phyloP scores from a whole-genome alignment of 2,797 vertebrate genomes.

The Gymnodraco acuticeps region DNA sequence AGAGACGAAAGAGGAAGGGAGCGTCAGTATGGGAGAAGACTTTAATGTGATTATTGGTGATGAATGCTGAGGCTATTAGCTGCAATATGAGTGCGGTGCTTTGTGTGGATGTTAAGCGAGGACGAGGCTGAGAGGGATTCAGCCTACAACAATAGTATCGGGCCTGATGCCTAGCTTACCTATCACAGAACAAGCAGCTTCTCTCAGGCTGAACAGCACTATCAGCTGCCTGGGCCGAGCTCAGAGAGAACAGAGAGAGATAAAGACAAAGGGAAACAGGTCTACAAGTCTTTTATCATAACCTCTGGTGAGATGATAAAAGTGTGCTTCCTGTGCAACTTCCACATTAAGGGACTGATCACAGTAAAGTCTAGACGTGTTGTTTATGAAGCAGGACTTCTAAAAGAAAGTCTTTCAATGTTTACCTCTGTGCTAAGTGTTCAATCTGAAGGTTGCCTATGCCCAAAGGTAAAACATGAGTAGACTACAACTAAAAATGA shows the following conservation, averaged over 20 bases:
- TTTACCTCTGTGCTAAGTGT: constrained; percentile 46
- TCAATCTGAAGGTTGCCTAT: constrained; percentile 49
- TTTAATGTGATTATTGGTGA: constrained; percentile 47
- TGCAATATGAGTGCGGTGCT: constrained; percentile 26
- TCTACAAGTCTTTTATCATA: constrained; percentile 25
- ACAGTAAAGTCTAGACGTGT: constrained; percentile 10
- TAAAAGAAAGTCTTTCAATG: constrained; percentile 27
- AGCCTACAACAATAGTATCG: constrained; percentile 41
- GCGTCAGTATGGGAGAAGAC: constrained; percentile 27
- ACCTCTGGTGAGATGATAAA: constrained; percentile 24
- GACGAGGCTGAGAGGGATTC: constrained; percentile 39
- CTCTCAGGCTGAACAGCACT: constrained; percentile 32
- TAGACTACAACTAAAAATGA: constrained; percentile 48
- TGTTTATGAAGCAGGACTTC: constrained; percentile 33
- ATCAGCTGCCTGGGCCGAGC: constrained; percentile 27
- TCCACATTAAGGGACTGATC: constrained; percentile 14
- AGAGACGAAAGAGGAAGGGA: constrained; percentile 18
- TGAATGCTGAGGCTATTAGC: constrained; percentile 41
- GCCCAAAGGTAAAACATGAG: constrained; percentile 63
- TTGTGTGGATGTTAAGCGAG: constrained; percentile 32
- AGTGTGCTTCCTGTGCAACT: constrained; percentile 2
- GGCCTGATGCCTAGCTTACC: constrained; percentile 31
- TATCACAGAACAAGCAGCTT: constrained; percentile 41
- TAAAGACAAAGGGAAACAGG: constrained; percentile 11
- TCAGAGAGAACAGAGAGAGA: constrained; percentile 8